Evolutionary conservation across 2,888 invertebrate genomes (phyloP), one percentile per base, ranked within the genome.

Genomic region (Gisinianus flammeolus): DNA sequence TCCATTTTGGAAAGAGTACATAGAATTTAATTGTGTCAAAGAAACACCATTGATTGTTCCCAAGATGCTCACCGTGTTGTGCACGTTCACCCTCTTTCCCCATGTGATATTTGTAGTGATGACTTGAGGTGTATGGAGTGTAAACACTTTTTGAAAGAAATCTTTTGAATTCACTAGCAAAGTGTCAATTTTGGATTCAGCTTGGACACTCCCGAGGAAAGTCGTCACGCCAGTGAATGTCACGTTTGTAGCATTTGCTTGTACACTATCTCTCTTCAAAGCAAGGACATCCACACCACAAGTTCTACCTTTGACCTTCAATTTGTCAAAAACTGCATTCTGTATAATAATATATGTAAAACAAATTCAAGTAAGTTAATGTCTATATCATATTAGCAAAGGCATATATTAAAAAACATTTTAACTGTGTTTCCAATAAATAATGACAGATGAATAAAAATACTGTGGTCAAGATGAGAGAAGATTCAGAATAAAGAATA

Each of bases 231-330:
- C 81, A 16, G 26, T 12, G 22, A 83, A 67, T 2, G 35, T 19
- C 1, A 81, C 71, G 54, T 79, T 33, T 2, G 69, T 62, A 3
- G 79, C 77, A 30, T 77, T 75, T 44, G 73, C 35, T 44, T 73
- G 64, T 1, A 83, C 80, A 70, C 62, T 78, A 62, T 82, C 82
- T 31, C 26, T 5, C 22, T 77, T 31, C 35, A 83, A 33, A 2
- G 30, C 1, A 1, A 72, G 33, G 12, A 83, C 56, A 73, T 82
- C 69, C 3, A 80, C 81, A 0, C 80, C 81, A 67, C 83, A 82
- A 2, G 79, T 78, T 0, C 66, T 64, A 12, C 78, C 81, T 0
- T 10, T 35, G 24, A 83, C 64, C 6, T 28, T 56, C 10, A 82
- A n/a, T 5, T 68, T 71, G 69, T 79, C 54, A n/a, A 77, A 80